Base-by-base conservation (phyloP, 2,888 invertebrate species). In the Athripsodes cinereus region DNA sequence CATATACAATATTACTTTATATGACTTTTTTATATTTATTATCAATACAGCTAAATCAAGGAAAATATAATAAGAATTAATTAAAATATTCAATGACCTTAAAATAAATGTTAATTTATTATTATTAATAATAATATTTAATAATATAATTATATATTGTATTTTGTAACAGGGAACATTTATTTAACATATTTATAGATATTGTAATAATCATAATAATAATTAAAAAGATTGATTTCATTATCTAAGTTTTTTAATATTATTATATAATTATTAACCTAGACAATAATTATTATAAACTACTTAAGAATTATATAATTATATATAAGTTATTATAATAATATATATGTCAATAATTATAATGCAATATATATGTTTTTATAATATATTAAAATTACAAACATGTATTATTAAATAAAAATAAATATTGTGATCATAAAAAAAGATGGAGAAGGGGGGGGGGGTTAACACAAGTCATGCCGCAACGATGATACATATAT, bases 101-200 rank as follows among this genome's bases (percentile, higher is more conserved):
- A n/a, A 40, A n/a, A 8, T 13, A n/a, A n/a, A 40, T 40, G 40
- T 40, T n/a, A 8, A 40, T 40, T 8, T n/a, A 8, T 40, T n/a
- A 3, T 8, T 40, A n/a, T 8, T 16, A 40, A 40, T 40, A n/a
- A 40, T 40, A 40, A n/a, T 40, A 40, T 40, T 53, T 58, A 52
- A 58, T 58, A 47, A 47, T 61, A 64, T 64, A 57, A 51, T 61
- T 62, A 55, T 57, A 62, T 62, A 60, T 58, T 49, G 57, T 58
- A 55, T 74, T 77, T 76, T 76, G 77, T 79, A 79, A 79, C 79
- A 79, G 79, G 79, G 78, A 79, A 78, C 79, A 78, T 79, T 79
- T 76, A 78, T 78, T 78, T 79, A 79, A 79, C 78, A 78, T 79
- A 79, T 79, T 78, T 78, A 77, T 78, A 78, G 40, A 40, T 40